Evolutionary conservation across 2,113 vertebrate genomes (phyloP).

Genomic region (Neodon shergylaensis): DNA sequence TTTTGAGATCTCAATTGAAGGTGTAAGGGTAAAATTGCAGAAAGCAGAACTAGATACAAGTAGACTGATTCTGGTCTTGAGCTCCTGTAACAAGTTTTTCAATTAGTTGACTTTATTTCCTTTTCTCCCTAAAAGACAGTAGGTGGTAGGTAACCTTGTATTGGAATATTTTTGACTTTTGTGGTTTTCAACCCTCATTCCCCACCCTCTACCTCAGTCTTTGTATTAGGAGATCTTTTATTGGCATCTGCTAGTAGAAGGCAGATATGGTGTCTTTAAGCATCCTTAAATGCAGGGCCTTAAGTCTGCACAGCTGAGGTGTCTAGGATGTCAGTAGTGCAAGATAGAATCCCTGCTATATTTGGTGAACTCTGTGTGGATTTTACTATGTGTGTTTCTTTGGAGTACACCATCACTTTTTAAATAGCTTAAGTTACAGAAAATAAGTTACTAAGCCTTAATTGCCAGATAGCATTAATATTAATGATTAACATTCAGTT

Average conservation of each 20-base stretch:
- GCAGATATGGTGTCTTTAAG: neutral
- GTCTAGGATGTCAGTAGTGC: neutral
- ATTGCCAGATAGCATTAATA: neutral
- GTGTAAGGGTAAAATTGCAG: neutral
- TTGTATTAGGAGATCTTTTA: neutral
- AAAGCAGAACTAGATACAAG: neutral
- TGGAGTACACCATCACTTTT: neutral
- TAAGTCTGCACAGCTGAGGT: neutral
- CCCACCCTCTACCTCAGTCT: neutral
- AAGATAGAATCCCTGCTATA: neutral
- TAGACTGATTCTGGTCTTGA: neutral
- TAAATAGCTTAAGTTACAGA: neutral
- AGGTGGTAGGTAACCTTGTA: neutral
- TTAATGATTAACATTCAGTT: neutral
- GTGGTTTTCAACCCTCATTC: neutral
- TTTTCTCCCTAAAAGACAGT: neutral
- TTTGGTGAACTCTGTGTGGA: neutral
- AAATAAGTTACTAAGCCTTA: neutral
- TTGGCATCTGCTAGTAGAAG: neutral
- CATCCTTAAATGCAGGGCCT: neutral
- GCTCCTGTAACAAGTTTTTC: neutral
- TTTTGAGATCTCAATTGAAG: neutral
- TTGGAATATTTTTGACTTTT: neutral
- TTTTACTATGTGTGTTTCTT: conserved; percentile 8
- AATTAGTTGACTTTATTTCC: neutral